A percentile compares a stretch with the other conserved stretches of the same genome.
Evolutionary conservation across 2,797 vertebrate genomes (phyloP).

Genomic region (Girardinus metallicus): DNA sequence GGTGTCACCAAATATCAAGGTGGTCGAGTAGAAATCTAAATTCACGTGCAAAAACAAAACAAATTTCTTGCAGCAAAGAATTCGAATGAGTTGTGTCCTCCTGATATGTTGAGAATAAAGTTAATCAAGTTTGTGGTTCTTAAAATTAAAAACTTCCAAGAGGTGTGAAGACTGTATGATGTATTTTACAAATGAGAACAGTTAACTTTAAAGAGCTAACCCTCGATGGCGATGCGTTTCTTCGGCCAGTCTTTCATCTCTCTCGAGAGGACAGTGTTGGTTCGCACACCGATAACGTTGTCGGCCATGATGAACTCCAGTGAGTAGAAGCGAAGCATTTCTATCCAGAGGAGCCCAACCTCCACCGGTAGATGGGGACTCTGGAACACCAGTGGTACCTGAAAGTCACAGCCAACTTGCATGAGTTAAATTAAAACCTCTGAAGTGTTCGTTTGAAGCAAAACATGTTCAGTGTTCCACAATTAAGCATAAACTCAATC

Average conservation of each 20-base stretch:
- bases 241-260: conserved; percentile 97
- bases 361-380: conserved; percentile 70
- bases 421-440: neutral
- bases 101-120: neutral
- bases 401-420: conserved; percentile 1
- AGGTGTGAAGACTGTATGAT: neutral
- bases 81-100: neutral
- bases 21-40: neutral
- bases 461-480: neutral
- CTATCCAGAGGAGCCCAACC: conserved; percentile 91
- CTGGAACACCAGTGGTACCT: conserved; percentile 87
- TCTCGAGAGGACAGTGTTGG: conserved; percentile 83
- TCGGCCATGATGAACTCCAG: conserved; percentile 91
- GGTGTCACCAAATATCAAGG: neutral
- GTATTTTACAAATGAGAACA: neutral
- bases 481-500: neutral
- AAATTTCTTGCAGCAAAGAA: neutral
- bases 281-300: conserved; percentile 89
- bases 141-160: too few species aligned
- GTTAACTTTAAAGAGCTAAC: conserved; percentile 62
- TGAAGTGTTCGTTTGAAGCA: neutral
- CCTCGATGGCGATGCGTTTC: conserved; percentile 94
- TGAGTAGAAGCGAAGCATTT: conserved; percentile 94
- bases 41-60: neutral
- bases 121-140: neutral